Base-by-base conservation (phyloP, 2,113 vertebrate species). In the Scalopus aquaticus region DNA sequence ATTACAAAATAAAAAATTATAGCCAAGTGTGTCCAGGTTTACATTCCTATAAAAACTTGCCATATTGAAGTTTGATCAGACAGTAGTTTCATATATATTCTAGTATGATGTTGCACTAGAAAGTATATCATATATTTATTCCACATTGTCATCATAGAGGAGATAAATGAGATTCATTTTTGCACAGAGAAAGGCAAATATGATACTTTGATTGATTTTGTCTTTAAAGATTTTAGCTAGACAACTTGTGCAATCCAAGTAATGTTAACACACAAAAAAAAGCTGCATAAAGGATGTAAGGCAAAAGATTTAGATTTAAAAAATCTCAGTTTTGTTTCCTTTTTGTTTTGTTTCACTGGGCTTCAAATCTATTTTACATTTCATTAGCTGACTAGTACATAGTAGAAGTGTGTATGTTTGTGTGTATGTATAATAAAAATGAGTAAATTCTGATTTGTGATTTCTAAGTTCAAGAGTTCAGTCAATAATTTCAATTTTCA, bases 401-500 rank as follows among this genome's bases (percentile, higher is more conserved):
- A 77, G 19, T 42, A 60, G 24, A 74, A 51, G 3, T 49, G 0
- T 65, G 13, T 77, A 19, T 91, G 54, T n/a, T n/a, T 64, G 44
- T 74, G 7, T 82, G 20, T 79, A 42, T 74, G 24, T 46, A 17
- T 90, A 24, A 56, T 15, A 70, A 24, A 88, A 54, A 81, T 62
- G 1, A 78, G 2, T 69, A 76, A 69, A 44, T 93, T 62, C 56
- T 67, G 39, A 88, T 90, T 91, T n/a, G 5, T 76, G 32, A 74
- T 88, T 95, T 84, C 42, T 76, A 95, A 77, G 32, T 73, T 95
- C 60, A 94, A 90, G 72, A 84, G 30, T 88, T 95, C 32, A 92
- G 60, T 69, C 49, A 87, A 88, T 94, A 85, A 88, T 85, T 88
- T 88, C 42, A 93, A 56, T 73, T 81, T 73, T 58, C 42, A 88